phyloP scores from a whole-genome alignment of 1,140 invertebrate species.

The Drosophila nigrodunni region DNA sequence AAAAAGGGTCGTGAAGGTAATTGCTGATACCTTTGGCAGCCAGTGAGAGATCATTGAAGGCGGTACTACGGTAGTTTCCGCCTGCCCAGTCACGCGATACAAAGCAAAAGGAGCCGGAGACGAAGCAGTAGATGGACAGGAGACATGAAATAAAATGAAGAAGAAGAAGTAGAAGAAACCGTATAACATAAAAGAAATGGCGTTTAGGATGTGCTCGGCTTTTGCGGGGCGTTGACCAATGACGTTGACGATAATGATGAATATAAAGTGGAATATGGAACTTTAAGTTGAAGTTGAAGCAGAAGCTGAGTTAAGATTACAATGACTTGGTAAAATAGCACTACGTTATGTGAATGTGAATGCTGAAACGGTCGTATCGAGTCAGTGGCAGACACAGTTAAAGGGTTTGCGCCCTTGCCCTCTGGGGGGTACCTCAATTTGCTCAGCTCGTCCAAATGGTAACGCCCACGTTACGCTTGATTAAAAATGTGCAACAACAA shows the following conservation, averaged over 20 bases:
- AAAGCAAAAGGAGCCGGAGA: background rate
- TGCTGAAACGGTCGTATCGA: constrained; percentile 13
- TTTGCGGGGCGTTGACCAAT: constrained; percentile 69
- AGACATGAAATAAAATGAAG: constrained; percentile 18
- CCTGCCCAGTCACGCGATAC: constrained; percentile 66
- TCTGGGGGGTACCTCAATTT: constrained; percentile 41
- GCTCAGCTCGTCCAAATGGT: constrained; percentile 29
- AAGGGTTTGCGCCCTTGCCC: constrained; percentile 33
- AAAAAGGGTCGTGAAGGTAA: constrained; percentile 67
- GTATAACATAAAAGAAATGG: constrained; percentile 43
- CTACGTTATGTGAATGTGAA: constrained; percentile 6
- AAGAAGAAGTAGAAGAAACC: constrained; percentile 60
- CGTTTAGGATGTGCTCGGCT: constrained; percentile 43
- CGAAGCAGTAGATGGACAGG: background rate
- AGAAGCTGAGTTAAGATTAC: constrained; percentile 25
- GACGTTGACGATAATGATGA: constrained; percentile 12
- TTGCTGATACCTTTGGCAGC: constrained; percentile 63
- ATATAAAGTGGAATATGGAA: constrained; percentile 11
- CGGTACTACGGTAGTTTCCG: constrained; percentile 50
- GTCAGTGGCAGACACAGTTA: constrained; percentile 23
- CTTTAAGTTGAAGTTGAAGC: constrained; percentile 24
- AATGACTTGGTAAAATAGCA: constrained; percentile 37
- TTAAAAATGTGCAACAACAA: constrained; percentile 60
- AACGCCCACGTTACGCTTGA: constrained; percentile 60
- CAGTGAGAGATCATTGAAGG: constrained; percentile 64